A percentile compares a stretch with the other conserved stretches of the same genome.
These are phyloP conservation scores for Boloria selene DNA, from an alignment of 2,888 invertebrate genomes.

Conservation along the genomic window DNA sequence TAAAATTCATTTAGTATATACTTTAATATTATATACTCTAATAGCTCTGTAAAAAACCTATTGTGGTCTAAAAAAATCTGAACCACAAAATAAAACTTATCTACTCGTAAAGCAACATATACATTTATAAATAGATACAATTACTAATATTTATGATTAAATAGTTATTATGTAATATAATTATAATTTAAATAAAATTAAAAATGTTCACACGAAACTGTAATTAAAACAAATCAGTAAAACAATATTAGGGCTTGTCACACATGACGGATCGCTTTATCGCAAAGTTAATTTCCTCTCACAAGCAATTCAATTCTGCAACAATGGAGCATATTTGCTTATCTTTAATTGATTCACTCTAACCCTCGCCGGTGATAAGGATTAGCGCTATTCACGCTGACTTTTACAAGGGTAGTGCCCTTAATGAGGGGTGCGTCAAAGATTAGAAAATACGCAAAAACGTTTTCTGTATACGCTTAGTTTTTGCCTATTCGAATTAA, in stretches of 20 bases:
- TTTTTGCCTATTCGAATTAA: conserved; percentile 31
- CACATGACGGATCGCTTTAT: conserved; percentile 72
- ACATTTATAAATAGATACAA: too few species aligned
- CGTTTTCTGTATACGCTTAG: conserved; percentile 20
- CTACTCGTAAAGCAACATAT: too few species aligned
- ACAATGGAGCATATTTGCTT: conserved; percentile 80
- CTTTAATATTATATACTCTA: neutral
- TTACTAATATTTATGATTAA: too few species aligned
- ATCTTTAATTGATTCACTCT: conserved; percentile 82
- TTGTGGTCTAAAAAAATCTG: too few species aligned
- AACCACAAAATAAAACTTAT: too few species aligned
- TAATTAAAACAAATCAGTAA: conserved; percentile 17
- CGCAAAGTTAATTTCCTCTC: conserved; percentile 77
- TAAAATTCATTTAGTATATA: neutral
- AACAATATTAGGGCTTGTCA: conserved; percentile 61
- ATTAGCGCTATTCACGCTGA: conserved; percentile 80
- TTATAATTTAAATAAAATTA: neutral
- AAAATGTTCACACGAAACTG: conserved; percentile 22
- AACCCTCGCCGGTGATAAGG: conserved; percentile 75
- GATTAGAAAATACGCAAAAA: conserved; percentile 44
- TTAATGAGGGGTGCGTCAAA: conserved; percentile 65
- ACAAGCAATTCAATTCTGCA: conserved; percentile 72
- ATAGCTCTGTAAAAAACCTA: neutral
- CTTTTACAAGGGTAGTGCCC: conserved; percentile 80
- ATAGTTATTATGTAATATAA: too few species aligned